Percentiles rank a stretch among this genome's conserved stretches.
Conservation (phyloP, 1,140 invertebrate species). For the Brachionus calyciflorus region DNA sequence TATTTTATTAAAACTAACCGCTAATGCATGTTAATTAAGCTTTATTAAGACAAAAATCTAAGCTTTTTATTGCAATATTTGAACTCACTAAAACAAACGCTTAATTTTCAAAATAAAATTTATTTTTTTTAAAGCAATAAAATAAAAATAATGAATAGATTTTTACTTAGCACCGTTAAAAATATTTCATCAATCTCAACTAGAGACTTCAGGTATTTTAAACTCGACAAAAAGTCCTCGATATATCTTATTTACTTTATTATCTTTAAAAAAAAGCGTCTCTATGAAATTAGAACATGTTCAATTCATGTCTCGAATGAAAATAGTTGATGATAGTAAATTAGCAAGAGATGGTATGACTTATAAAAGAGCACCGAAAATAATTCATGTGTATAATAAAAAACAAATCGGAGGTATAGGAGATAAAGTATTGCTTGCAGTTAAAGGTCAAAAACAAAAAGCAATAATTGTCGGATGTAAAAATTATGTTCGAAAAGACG, state of each 20-base stretch:
- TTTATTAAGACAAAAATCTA: too few species aligned
- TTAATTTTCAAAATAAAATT: too few species aligned
- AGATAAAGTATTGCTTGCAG: conserved; percentile 80
- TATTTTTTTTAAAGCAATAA: too few species aligned
- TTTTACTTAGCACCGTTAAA: neutral
- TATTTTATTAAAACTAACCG: too few species aligned
- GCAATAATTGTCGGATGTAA: conserved; percentile 86
- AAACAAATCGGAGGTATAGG: conserved; percentile 72
- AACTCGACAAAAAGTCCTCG: too few species aligned
- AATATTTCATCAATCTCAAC: neutral
- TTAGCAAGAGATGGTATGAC: conserved; percentile 42
- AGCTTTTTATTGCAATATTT: too few species aligned
- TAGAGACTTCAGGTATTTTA: neutral
- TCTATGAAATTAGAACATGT: conserved; percentile 31
- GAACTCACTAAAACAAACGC: too few species aligned
- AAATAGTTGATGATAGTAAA: conserved; percentile 43
- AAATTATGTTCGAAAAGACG: conserved; percentile 71
- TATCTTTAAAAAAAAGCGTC: neutral
- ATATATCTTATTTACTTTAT: neutral
- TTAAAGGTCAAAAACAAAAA: conserved; percentile 93
- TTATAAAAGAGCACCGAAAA: conserved; percentile 61
- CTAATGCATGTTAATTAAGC: too few species aligned
- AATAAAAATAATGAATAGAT: too few species aligned
- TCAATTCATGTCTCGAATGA: conserved; percentile 36
- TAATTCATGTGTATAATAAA: conserved; percentile 64